phyloP scores from a whole-genome alignment of 2,797 vertebrate species.

The Poliocrania exsul region DNA sequence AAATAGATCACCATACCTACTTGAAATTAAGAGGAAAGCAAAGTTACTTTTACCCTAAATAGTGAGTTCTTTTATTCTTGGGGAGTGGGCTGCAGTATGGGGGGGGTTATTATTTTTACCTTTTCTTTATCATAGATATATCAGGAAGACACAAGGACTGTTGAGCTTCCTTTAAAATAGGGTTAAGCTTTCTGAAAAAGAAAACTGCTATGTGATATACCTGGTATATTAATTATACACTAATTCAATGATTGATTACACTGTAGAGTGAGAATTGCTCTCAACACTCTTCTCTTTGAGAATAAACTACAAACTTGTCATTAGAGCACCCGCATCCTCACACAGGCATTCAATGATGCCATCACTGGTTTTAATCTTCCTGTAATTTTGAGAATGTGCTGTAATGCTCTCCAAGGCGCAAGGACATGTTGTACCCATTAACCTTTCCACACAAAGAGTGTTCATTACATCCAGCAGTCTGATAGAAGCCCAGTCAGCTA shows the following conservation, averaged over 20 bases:
- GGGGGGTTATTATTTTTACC: neutral
- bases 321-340: slow-evolving; percentile 75
- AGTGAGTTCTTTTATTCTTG: neutral
- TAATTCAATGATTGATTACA: slow-evolving; percentile 79
- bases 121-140: neutral
- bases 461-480: neutral
- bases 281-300: slow-evolving; percentile 61
- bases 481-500: neutral
- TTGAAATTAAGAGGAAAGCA: neutral
- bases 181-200: slow-evolving; percentile 46
- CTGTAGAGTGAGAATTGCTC: slow-evolving; percentile 66
- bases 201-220: slow-evolving; percentile 71
- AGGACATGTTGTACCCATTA: slow-evolving; percentile 65
- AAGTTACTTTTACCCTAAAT: neutral
- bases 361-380: slow-evolving; percentile 71
- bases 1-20: fast-evolving
- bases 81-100: fast-evolving
- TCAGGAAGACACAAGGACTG: neutral
- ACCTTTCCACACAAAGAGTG: neutral
- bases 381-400: slow-evolving; percentile 62
- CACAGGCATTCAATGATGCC: slow-evolving; percentile 66
- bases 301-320: slow-evolving; percentile 44
- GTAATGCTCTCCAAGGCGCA: slow-evolving; percentile 65
- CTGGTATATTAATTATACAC: slow-evolving; percentile 80
- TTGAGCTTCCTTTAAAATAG: slow-evolving; percentile 37